Base-by-base conservation (phyloP, 2,113 vertebrate species). In the Diadophis punctatus region DNA sequence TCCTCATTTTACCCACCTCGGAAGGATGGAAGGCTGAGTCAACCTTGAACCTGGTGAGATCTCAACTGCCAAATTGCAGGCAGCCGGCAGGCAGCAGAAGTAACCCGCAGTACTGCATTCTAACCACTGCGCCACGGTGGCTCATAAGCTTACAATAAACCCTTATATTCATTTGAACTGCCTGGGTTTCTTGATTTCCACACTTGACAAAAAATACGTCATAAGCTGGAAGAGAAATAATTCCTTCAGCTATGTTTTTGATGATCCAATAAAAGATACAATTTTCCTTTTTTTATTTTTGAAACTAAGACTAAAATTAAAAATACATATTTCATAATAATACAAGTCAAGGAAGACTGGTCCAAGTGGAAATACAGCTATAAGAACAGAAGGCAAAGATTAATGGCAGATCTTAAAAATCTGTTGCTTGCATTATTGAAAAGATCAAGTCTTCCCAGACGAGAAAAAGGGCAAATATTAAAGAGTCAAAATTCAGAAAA, bases 341-440 rank as follows among this genome's bases (percentile, higher is more conserved):
- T n/a, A 93, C 43, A 91, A 23, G 34, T 14, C 39, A 87, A 74
- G 1, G 6, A 49, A 34, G 94, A 43, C 25, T 92, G 58, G 74
- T 94, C 20, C 12, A 46, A 30, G 20, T 4, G 93, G 88, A 94
- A 93, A 0, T 56, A 25, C 9, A 93, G 11, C 51, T 88, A 4
- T 22, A 95, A 94, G 7, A 93, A 18, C 11, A 94, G n/a, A 53
- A 18, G 90, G 8, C 2, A 94, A 95, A 91, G 68, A 85, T n/a
- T 91, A 95, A 91, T 80, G 53, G 34, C 63, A 58, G 53, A 22
- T 48, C 86, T 88, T 53, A 68, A 91, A 91, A 88, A 90, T n/a
- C 0, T 84, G 25, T 10, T 25, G 91, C 53, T 92, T 55, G 68
- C 22, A 18, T 39, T 34, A 1, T 53, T 93, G 88, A 93, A 92